Base-by-base conservation (phyloP, 2,113 vertebrate genomes). In the Eolophus roseicapilla region DNA sequence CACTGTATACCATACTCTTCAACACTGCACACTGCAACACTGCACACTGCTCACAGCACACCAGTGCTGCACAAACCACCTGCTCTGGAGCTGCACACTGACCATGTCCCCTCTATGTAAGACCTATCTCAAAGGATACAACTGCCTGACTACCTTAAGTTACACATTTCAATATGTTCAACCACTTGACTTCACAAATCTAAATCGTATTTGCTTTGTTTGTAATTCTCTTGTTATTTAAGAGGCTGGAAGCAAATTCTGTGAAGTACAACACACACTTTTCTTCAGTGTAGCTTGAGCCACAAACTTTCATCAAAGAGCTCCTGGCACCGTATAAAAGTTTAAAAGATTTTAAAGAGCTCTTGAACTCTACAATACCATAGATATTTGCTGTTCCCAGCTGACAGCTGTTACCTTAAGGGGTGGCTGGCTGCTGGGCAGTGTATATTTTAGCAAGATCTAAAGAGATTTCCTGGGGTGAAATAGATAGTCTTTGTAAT, bases 91-190 rank as follows among this genome's bases (percentile, higher is more conserved):
- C 24, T 7, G 11, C 1, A 1, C 19, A 20, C 44, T 37, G 28
- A 27, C 37, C 8, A 1, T 4, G 25, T 46, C 5, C 15, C 10
- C 25, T 73, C 28, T 11, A 13, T 21, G 2, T 10, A 31, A 39
- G 17, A 20, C 5, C 18, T 41, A 10, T 46, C 39, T 35, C 68
- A 73, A 46, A 60, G 33, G 13, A 7, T 5, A n/a, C 7, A 25
- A 27, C 49, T 31, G 19, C 11, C 5, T 39, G 44, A 41, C 37
- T 37, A 5, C 57, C 18, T 88, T 21, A 49, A 63, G 17, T 29
- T 53, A 60, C 17, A 29, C 0, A 0, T 57, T 77, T 84, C 39
- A 41, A 1, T 2, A 17, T 5, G 5, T 65, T 67, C 28, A 50
- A 17, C 14, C 4, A 18, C 28, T 25, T 50, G 33, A 65, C 17